These are phyloP conservation scores for Petrolisthes manimaculis DNA, from an alignment of 2,888 invertebrate species.

Conservation along the genomic window DNA sequence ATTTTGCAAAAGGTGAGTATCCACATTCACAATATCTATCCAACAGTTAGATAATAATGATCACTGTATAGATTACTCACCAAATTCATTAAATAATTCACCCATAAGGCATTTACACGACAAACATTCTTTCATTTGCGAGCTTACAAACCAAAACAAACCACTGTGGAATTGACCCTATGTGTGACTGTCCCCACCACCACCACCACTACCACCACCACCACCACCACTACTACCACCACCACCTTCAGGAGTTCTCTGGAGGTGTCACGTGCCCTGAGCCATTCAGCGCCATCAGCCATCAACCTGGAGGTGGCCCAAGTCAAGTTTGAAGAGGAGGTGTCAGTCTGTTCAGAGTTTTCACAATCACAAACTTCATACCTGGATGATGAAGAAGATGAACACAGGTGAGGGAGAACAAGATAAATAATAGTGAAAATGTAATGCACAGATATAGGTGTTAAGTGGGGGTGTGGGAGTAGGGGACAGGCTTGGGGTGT, in stretches of 20 bases:
- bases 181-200: neutral
- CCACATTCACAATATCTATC: too few relatives aligned
- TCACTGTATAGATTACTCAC: too few relatives aligned
- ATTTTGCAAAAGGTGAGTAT: too few relatives aligned
- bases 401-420: neutral
- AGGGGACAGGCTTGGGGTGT: too few relatives aligned
- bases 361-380: constrained; percentile 47
- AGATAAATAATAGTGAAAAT: constrained; percentile 16
- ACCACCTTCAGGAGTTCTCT: constrained; percentile 75
- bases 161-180: too few relatives aligned
- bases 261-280: constrained; percentile 80
- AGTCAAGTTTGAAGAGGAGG: constrained; percentile 78
- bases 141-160: too few relatives aligned
- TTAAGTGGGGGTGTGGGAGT: constrained; percentile 1
- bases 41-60: too few relatives aligned
- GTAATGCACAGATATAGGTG: neutral
- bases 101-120: too few relatives aligned
- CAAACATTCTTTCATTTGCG: too few relatives aligned
- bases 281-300: constrained; percentile 88
- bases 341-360: constrained; percentile 67
- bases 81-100: too few relatives aligned
- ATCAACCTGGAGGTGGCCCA: constrained; percentile 82
- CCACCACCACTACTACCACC: neutral
- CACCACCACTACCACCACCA: neutral
- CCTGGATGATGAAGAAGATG: constrained; percentile 25